These are phyloP conservation scores for Baccha elongata DNA, from an alignment of 2,888 invertebrate genomes.

Conservation along the genomic window DNA sequence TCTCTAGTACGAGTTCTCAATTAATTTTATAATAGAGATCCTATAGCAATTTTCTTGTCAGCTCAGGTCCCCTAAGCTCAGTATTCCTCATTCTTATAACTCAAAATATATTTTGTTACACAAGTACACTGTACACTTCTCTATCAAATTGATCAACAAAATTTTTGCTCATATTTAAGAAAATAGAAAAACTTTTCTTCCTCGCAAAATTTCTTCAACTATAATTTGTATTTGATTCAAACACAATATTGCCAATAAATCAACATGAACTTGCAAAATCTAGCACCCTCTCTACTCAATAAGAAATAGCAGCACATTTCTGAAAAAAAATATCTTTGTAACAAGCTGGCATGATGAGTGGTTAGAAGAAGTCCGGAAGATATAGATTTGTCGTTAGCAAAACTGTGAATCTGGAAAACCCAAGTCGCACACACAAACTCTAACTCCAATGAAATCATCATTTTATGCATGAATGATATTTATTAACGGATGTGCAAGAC, in stretches of 20 bases:
- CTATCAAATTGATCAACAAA: too few relatives aligned
- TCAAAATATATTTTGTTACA: too few relatives aligned
- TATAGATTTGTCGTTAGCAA: slow-evolving; percentile 70
- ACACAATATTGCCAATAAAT: slow-evolving; percentile 37
- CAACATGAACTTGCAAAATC: slow-evolving; percentile 43
- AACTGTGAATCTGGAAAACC: slow-evolving; percentile 71
- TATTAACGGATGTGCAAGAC: slow-evolving; percentile 62
- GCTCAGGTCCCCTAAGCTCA: too few relatives aligned
- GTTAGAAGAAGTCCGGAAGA: slow-evolving; percentile 62
- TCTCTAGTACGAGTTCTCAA: too few relatives aligned
- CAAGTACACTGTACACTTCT: too few relatives aligned
- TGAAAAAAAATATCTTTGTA: neutral
- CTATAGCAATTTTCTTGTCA: too few relatives aligned
- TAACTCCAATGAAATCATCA: slow-evolving; percentile 67
- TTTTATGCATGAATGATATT: slow-evolving; percentile 69
- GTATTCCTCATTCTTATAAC: too few relatives aligned
- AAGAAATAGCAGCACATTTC: neutral
- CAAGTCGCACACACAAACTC: slow-evolving; percentile 54
- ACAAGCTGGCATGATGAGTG: slow-evolving; percentile 11
- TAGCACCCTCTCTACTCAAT: slow-evolving; percentile 46
- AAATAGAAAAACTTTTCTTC: too few relatives aligned
- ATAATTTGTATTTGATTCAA: neutral
- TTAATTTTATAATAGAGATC: too few relatives aligned
- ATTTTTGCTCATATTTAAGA: too few relatives aligned
- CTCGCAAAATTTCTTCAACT: too few relatives aligned